These are phyloP conservation scores for Seira ritae DNA, from an alignment of 2,888 invertebrate species.

Conservation along the genomic window DNA sequence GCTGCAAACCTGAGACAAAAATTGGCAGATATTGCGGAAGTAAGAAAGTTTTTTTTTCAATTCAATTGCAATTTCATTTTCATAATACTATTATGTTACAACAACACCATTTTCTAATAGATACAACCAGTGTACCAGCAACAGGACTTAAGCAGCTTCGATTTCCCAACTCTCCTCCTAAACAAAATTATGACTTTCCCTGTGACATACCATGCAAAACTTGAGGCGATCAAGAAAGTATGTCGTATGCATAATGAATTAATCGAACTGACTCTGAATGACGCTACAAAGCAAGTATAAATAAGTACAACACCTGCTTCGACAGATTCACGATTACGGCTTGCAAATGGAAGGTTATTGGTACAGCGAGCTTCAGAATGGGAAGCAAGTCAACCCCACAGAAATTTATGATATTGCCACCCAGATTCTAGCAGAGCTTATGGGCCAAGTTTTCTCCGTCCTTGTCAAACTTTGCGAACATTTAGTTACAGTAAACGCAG, in stretches of 20 bases:
- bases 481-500: conserved; percentile 29
- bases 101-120: conserved; percentile 11
- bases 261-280: no score
- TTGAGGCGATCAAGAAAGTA: conserved; percentile 48
- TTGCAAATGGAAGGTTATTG: conserved; percentile 62
- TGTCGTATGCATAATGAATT: background rate
- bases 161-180: conserved; percentile 57
- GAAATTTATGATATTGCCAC: conserved; percentile 54
- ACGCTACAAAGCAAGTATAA: no score
- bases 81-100: background rate
- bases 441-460: conserved; percentile 57
- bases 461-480: conserved; percentile 55
- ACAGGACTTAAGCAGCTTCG: conserved; percentile 52
- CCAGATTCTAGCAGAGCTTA: conserved; percentile 60
- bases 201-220: conserved; percentile 50
- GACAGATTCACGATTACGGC: conserved; percentile 64
- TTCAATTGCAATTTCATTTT: background rate
- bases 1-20: conserved; percentile 10
- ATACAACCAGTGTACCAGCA: conserved; percentile 38
- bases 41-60: background rate
- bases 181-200: conserved; percentile 37
- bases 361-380: conserved; percentile 31
- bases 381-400: conserved; percentile 25
- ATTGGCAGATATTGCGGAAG: conserved; percentile 20
- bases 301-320: background rate